These are phyloP conservation scores for Aplidium turbinatum DNA, from an alignment of 23 tunicate genomes.

Conservation along the genomic window DNA sequence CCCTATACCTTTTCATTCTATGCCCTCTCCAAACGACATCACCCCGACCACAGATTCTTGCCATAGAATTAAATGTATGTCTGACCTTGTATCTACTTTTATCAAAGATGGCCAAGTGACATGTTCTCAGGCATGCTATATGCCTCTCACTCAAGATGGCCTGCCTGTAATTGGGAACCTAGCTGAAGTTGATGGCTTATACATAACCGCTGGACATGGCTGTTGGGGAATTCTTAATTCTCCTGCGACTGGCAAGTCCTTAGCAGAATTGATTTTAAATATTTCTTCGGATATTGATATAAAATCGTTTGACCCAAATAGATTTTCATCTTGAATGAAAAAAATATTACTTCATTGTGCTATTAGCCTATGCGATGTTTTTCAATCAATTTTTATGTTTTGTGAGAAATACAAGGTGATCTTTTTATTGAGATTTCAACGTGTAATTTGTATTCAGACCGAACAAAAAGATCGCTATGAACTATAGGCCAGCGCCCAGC, in stretches of 20 bases:
- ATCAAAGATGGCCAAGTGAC: slow-evolving; percentile 50
- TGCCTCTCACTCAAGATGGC: slow-evolving; percentile 82
- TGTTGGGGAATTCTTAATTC: slow-evolving; percentile 89
- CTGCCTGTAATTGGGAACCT: slow-evolving; percentile 65
- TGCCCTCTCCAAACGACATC: slow-evolving; percentile 30
- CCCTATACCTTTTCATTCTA: slow-evolving; percentile 36
- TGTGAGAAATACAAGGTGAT: too few relatives aligned
- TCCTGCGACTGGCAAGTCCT: slow-evolving; percentile 63
- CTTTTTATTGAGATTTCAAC: too few relatives aligned
- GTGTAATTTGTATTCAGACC: too few relatives aligned
- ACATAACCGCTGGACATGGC: slow-evolving; percentile 71
- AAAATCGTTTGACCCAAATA: slow-evolving; percentile 47
- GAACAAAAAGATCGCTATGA: too few relatives aligned
- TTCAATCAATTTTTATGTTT: too few relatives aligned
- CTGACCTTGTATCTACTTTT: slow-evolving; percentile 19
- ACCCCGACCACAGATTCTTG: slow-evolving; percentile 40
- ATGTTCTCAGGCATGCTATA: slow-evolving; percentile 72
- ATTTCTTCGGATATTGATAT: slow-evolving; percentile 40
- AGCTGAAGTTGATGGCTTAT: slow-evolving; percentile 33
- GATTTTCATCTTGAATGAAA: too few relatives aligned
- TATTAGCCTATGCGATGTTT: too few relatives aligned
- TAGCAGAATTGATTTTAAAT: slow-evolving; percentile 48
- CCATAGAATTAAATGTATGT: slow-evolving; percentile 54
- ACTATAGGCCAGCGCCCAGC: too few relatives aligned
- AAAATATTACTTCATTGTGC: too few relatives aligned